Evolutionary conservation across 2,797 vertebrate species (phyloP), one percentile per base, ranked within the genome.

Genomic region (Harpagifer antarcticus): DNA sequence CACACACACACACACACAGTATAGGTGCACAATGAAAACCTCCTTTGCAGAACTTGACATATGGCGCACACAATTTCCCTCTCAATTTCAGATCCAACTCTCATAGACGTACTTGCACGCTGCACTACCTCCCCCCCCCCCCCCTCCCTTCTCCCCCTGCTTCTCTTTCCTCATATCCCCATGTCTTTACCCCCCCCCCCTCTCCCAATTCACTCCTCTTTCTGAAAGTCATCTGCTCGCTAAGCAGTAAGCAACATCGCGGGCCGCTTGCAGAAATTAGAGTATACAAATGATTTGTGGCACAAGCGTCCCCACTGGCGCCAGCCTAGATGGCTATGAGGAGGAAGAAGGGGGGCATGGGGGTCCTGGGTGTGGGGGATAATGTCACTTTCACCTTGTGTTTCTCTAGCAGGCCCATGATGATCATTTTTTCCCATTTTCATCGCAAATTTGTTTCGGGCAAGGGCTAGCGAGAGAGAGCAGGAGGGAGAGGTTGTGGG

Each of bases 341-440:
- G 64, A 59, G 67, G 73, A 23, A 54, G 44, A 20, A 43, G 19
- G 42, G 57, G 27, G 61, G 37, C 1, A 33, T 33, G 49, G 37
- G 27, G 48, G 58, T 57, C n/a, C 45, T 4, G 73, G 57, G 42
- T 1, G 58, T 47, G 4, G 69, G 66, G 69, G 65, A 14, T 93
- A 94, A 95, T 95, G 94, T 95, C 93, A 94, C 93, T 91, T 95
- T 96, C 94, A 96, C 94, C 94, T 96, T 96, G 95, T 93, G 91
- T 93, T 94, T 89, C 89, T 92, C 85, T 74, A 86, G 88, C 92
- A 92, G 93, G 83, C 88, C 92, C 90, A 91, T 93, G 89, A 95
- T 95, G 93, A 95, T 93, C 76, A 94, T 94, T 94, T 95, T 92
- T 92, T 79, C 92, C 93, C 92, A 95, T 96, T 97, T 97, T 96